Conservation (phyloP, 2,113 vertebrate species). For the Hydrochoerus hydrochaeris region DNA sequence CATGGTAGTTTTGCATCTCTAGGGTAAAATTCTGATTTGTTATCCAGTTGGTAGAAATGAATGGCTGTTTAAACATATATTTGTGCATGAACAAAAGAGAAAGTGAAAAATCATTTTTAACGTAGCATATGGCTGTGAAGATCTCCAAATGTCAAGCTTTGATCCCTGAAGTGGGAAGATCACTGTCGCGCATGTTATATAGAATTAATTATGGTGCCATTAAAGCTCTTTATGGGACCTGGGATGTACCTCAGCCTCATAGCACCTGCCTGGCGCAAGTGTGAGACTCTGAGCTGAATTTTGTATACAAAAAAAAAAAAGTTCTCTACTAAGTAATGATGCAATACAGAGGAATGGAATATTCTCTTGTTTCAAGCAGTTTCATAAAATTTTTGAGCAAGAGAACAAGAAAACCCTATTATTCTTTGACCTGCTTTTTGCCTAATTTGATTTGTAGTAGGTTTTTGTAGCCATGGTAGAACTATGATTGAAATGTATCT, state of each 20-base stretch:
- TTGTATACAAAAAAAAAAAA: neutral
- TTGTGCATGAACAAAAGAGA: neutral
- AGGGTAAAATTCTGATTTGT: constrained; percentile 10
- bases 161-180: neutral
- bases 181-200: neutral
- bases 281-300: neutral
- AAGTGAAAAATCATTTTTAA: neutral
- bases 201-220: neutral
- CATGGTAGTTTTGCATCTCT: neutral
- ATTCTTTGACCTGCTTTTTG: neutral
- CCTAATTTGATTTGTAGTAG: neutral
- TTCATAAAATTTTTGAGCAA: neutral
- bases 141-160: neutral
- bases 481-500: neutral
- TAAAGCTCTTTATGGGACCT: neutral
- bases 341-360: neutral
- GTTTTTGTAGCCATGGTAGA: neutral
- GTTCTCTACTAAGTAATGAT: neutral
- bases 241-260: neutral
- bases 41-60: neutral
- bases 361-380: neutral
- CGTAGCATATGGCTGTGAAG: neutral
- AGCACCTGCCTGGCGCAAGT: neutral
- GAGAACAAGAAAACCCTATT: neutral
- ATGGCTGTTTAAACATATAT: neutral